A percentile compares a stretch with the other conserved stretches of the same genome.
These are phyloP conservation scores for Porites cylindrica DNA, from an alignment of 92 coral and sea anemone species.

Conservation along the genomic window DNA sequence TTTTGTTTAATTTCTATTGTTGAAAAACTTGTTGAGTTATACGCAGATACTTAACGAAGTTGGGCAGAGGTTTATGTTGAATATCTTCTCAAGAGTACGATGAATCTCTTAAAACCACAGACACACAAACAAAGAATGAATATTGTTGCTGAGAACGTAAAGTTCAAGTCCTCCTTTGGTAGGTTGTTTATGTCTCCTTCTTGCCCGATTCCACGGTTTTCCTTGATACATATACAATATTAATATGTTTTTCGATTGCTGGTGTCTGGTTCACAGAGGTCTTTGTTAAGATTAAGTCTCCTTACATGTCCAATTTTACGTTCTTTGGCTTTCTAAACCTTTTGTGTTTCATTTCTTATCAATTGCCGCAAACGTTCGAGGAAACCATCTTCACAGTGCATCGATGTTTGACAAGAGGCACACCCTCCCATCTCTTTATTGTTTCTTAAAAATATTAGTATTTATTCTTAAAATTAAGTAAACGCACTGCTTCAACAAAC, in stretches of 20 bases:
- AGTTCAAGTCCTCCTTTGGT: conserved; percentile 16
- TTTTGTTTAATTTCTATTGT: conserved; percentile 17
- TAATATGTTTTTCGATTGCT: conserved; percentile 38
- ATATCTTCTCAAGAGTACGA: not conserved
- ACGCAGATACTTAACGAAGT: not conserved
- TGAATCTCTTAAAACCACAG: not conserved
- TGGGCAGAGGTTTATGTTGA: not conserved
- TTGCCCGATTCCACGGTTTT: conserved; percentile 40
- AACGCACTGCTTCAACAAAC: conserved; percentile 28
- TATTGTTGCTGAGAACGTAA: conserved; percentile 29
- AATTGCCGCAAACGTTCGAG: not conserved
- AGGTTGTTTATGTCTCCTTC: conserved; percentile 23
- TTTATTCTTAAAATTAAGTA: conserved; percentile 32
- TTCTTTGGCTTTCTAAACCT: not conserved
- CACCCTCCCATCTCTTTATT: conserved; percentile 11
- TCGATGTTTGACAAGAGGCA: not conserved
- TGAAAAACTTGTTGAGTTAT: conserved; percentile 4
- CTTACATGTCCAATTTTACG: not conserved
- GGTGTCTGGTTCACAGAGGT: conserved; percentile 31
- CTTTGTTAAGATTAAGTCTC: conserved; percentile 28
- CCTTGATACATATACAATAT: conserved; percentile 36
- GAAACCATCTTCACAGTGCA: not conserved
- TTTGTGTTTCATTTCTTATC: not conserved
- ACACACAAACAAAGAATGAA: not conserved
- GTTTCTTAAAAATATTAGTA: conserved; percentile 28